Base-by-base conservation (phyloP, 2,113 vertebrate genomes). In the Camelus dromedarius region DNA sequence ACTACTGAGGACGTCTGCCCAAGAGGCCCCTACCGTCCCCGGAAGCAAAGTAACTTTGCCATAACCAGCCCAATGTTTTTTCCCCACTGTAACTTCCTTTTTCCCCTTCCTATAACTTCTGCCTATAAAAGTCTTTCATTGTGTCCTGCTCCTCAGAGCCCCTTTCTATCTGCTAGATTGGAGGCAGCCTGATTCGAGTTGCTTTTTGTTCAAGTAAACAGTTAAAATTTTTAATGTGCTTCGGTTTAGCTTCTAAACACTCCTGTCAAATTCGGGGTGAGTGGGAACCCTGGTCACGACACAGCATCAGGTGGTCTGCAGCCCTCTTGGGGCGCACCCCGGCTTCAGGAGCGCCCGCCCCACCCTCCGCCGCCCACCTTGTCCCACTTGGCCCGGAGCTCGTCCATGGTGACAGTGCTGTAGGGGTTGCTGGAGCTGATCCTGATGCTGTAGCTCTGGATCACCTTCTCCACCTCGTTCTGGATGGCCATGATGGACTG, bases 391-490 rank as follows among this genome's bases (percentile, higher is more conserved):
- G 97, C 98, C 60, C 99, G 99, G 73, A 99, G 99, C 88, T 99
- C 99, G 0, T 99, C 99, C 1, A 99, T 98, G 82, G 99, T 99
- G 96, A 99, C 98, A 0, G 99, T 99, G 98, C 99, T 99, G 98
- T 99, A 99, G 6, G 99, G 99, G 98, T 99, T 99, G 97, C 97
- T 98, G 35, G 99, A 98, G 76, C 98, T 99, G 96, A 99, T 99
- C 97, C 99, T 99, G 98, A 99, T 99, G 97, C 93, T 99, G 81
- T 99, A 99, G 97, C 99, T 99, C 98, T 99, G 99, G 95, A 99
- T 99, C 96, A 99, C 99, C 98, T 99, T 99, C 96, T 99, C 99
- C 98, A 99, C 99, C 98, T 99, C 99, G 15, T 99, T 99, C 96
- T 99, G 99, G 98, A 99, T 99, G 95, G 99, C 99, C 93, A 99